Evolutionary conservation across 2,113 vertebrate genomes (phyloP).

Genomic region (Anthoscopus minutus): DNA sequence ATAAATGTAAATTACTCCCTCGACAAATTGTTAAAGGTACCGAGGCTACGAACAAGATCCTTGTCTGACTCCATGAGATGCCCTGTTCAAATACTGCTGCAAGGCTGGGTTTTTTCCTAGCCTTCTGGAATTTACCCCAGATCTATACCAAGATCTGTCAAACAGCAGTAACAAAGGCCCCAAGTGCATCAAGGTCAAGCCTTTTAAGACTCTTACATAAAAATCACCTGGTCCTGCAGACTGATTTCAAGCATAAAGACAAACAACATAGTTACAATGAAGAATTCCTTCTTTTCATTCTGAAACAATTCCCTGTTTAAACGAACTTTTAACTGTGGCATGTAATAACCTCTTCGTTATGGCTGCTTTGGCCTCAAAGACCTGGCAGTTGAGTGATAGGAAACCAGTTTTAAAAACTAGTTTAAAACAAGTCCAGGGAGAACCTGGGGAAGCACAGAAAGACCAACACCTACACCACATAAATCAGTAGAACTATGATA

Average conservation of each 20-base stretch:
- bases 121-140: neutral
- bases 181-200: constrained; percentile 24
- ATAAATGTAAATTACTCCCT: neutral
- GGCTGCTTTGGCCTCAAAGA: neutral
- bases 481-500: neutral
- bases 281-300: neutral
- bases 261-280: neutral
- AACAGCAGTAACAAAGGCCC: neutral
- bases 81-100: neutral
- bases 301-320: neutral
- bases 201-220: constrained; percentile 32
- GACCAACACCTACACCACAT: rapidly evolving
- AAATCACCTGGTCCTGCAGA: constrained; percentile 21
- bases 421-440: neutral
- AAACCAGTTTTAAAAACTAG: neutral
- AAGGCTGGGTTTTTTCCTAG: neutral
- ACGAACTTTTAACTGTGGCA: neutral
- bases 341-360: neutral
- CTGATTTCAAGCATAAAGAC: neutral
- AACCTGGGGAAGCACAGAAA: neutral
- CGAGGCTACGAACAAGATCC: neutral
- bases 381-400: neutral
- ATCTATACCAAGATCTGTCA: neutral
- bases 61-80: neutral
- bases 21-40: neutral